A percentile compares a stretch with the other conserved stretches of the same genome.
Evolutionary conservation across 2,888 invertebrate genomes (phyloP).

Genomic region (Ormyrus rosae): DNA sequence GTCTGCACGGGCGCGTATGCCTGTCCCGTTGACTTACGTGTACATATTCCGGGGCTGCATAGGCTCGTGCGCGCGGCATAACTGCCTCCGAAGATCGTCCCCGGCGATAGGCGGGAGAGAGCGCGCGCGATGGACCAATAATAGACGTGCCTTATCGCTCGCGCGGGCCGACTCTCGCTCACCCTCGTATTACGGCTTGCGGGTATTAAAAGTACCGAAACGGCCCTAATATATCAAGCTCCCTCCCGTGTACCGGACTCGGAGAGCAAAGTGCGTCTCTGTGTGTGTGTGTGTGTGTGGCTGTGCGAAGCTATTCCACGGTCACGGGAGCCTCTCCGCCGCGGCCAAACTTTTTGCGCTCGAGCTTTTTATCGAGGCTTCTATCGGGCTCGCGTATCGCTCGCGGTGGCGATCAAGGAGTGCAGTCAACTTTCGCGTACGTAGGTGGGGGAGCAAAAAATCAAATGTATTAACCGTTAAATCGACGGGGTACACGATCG

Average conservation of each 20-base stretch:
- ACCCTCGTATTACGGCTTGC: neutral
- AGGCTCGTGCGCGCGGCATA: too few relatives aligned
- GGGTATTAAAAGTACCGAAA: conserved; percentile 36
- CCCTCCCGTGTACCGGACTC: neutral
- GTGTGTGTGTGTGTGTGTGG: neutral
- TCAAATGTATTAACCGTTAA: too few relatives aligned
- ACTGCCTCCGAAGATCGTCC: conserved; percentile 52
- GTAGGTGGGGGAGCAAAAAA: too few relatives aligned
- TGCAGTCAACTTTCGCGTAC: too few relatives aligned
- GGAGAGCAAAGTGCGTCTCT: too few relatives aligned
- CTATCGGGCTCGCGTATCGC: neutral
- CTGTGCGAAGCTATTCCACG: neutral
- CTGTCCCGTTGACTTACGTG: neutral
- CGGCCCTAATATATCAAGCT: conserved; percentile 26
- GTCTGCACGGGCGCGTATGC: neutral
- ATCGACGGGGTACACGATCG: too few relatives aligned
- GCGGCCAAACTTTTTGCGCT: neutral
- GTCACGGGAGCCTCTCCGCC: too few relatives aligned
- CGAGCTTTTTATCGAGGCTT: neutral
- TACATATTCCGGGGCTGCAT: too few relatives aligned
- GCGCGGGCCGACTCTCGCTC: conserved; percentile 5
- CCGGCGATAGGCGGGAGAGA: conserved; percentile 20
- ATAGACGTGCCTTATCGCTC: conserved; percentile 66
- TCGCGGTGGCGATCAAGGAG: too few relatives aligned
- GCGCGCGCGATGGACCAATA: conserved; percentile 62